Evolutionary conservation across 2,113 vertebrate genomes (phyloP).

Genomic region (Stictonetta naevosa): DNA sequence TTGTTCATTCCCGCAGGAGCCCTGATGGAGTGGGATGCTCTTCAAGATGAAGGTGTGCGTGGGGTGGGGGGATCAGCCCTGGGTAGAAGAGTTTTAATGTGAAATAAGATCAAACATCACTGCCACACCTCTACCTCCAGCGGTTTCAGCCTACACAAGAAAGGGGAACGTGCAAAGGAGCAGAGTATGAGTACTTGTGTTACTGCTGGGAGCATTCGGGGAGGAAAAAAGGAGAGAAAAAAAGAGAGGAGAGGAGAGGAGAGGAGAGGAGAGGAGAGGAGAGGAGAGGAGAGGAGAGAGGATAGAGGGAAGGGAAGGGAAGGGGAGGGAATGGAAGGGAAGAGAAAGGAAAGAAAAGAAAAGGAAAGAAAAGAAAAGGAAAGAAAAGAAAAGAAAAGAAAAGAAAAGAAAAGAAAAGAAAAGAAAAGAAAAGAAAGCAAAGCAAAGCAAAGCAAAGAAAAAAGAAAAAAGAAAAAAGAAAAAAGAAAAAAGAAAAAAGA

Average conservation of each 20-base stretch:
- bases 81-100: background rate
- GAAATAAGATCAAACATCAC: slow-evolving; percentile 56
- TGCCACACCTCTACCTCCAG: slow-evolving; percentile 56
- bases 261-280: too few species aligned
- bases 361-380: too few species aligned
- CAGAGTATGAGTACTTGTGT: background rate
- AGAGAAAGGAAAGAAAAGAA: too few species aligned
- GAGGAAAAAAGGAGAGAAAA: background rate
- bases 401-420: too few species aligned
- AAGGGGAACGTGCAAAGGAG: slow-evolving; percentile 40
- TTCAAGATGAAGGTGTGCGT: slow-evolving; percentile 50
- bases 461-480: too few species aligned
- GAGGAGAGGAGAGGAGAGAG: background rate
- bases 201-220: background rate
- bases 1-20: slow-evolving; percentile 17
- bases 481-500: background rate
- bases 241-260: background rate
- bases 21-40: background rate
- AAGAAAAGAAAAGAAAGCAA: too few species aligned
- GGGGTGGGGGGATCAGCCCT: slow-evolving; percentile 37
- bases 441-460: too few species aligned
- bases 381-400: too few species aligned
- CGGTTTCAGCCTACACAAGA: slow-evolving; percentile 40
- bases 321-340: too few species aligned
- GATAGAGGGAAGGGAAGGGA: too few species aligned